Evolutionary conservation across 2,888 invertebrate genomes (phyloP), one percentile per base, ranked within the genome.

Genomic region (Drosophila histrio): DNA sequence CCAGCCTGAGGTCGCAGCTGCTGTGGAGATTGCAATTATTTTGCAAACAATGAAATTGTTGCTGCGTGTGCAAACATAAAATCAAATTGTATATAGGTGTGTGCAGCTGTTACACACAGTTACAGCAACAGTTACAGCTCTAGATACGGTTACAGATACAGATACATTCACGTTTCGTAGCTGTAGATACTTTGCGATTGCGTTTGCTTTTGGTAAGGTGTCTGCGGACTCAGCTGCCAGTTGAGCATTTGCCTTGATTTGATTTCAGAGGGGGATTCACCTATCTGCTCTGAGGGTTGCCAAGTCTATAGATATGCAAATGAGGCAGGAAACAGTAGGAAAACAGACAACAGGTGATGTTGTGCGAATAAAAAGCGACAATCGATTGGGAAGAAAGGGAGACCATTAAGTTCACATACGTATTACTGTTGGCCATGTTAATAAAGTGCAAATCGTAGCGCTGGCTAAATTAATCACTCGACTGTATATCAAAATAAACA

Each of bases 11-110:
- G 84, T 63, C 89, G 73, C 90, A 90, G 89, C 90, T 90, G 90
- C 70, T 79, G 83, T 46, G 81, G 80, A 86, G 84, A 82, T 82
- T 88, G 89, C 90, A 90, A 90, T 90, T 90, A 90, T 90, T 90
- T 89, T 85, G 89, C 89, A 89, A 85, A 90, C 90, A 90, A 90
- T 90, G 89, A 87, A 89, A 90, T 89, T 89, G 86, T 86, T 88
- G 81, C 81, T 88, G 79, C 80, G 85, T 82, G 84, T 84, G 78
- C 84, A 85, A 86, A 85, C 84, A 85, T 83, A 83, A 85, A 85
- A 85, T 85, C 84, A 81, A 85, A 85, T 85, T 83, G 84, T 73
- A 65, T 60, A 58, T 77, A 72, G 57, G 56, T 66, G 72, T 71
- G 65, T 67, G 59, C 68, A 72, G 74, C 74, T 74, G 77, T 62